Evolutionary conservation across 92 coral and sea anemone genomes (phyloP).

Genomic region (Porites rus): DNA sequence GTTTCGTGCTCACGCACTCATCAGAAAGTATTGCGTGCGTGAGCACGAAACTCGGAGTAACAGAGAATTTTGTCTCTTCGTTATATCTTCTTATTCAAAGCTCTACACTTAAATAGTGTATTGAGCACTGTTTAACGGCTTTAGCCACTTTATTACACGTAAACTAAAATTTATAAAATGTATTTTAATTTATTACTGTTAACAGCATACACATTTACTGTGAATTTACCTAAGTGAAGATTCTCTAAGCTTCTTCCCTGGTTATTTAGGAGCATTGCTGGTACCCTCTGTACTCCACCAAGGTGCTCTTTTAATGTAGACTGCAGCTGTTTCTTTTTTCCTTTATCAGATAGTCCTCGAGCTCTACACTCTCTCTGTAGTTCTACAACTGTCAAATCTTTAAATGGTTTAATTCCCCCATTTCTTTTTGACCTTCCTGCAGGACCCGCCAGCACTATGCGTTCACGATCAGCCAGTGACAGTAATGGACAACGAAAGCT

Average conservation of each 20-base stretch:
- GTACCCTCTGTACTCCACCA: constrained; percentile 57
- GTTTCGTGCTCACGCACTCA: too few species aligned
- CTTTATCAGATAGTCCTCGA: constrained; percentile 42
- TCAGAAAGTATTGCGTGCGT: too few species aligned
- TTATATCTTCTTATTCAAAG: too few species aligned
- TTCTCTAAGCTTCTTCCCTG: constrained; percentile 44
- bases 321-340: constrained; percentile 40
- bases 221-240: constrained; percentile 26
- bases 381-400: constrained; percentile 47
- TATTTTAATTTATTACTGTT: not conserved
- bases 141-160: too few species aligned
- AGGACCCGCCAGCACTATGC: constrained; percentile 34
- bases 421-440: constrained; percentile 47
- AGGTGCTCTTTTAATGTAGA: constrained; percentile 32
- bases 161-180: not conserved
- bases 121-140: too few species aligned
- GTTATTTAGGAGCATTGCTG: constrained; percentile 52
- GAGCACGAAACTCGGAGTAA: too few species aligned
- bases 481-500: constrained; percentile 31
- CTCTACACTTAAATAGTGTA: too few species aligned
- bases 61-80: too few species aligned
- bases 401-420: constrained; percentile 52
- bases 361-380: constrained; percentile 47
- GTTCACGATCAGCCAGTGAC: constrained; percentile 39
- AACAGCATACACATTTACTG: not conserved